Evolutionary conservation across 2,888 invertebrate species (phyloP).

Genomic region (Incurvaria masculella): DNA sequence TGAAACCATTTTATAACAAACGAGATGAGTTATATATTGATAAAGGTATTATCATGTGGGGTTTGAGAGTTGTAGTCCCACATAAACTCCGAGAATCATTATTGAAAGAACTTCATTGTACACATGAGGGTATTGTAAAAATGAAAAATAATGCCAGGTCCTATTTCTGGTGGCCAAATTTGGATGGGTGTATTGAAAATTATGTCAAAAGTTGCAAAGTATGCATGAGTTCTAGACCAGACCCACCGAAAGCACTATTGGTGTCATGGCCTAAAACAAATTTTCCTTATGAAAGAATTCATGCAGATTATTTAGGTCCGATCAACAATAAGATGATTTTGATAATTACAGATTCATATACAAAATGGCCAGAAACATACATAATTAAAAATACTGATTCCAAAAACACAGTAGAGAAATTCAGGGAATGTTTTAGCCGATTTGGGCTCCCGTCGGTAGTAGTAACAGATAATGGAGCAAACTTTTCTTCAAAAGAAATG

Average conservation of each 20-base stretch:
- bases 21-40: slow-evolving; percentile 11
- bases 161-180: slow-evolving; percentile 10
- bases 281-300: slow-evolving; percentile 1
- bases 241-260: neutral
- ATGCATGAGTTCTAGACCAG: neutral
- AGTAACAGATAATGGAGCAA: slow-evolving; percentile 3
- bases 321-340: neutral
- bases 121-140: slow-evolving; percentile 8
- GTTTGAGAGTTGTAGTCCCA: slow-evolving; percentile 5
- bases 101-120: neutral
- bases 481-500: slow-evolving; percentile 3
- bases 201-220: slow-evolving; percentile 3
- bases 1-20: slow-evolving; percentile 8
- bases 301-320: slow-evolving; percentile 6
- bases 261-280: neutral
- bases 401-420: neutral
- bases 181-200: slow-evolving; percentile 8
- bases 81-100: neutral
- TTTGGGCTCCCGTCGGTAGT: neutral
- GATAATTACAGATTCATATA: slow-evolving; percentile 8
- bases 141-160: slow-evolving; percentile 9
- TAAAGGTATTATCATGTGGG: slow-evolving; percentile 11
- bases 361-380: slow-evolving; percentile 11
- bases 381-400: slow-evolving; percentile 5
- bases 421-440: slow-evolving; percentile 2